phyloP scores from a whole-genome alignment of 2,113 vertebrate genomes.

The Gymnobelideus leadbeateri region DNA sequence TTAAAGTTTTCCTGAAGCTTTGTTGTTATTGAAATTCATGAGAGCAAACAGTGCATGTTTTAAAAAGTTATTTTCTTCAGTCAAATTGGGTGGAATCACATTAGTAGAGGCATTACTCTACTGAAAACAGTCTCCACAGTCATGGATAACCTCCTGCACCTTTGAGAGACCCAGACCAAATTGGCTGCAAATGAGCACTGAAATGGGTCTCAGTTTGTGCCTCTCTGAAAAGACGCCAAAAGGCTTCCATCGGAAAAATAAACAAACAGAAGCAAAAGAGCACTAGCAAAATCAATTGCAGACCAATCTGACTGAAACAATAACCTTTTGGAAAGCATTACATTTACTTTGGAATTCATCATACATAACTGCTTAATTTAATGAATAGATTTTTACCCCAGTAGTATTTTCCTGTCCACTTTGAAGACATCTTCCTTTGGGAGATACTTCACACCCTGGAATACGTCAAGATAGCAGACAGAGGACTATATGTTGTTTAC shows the following conservation, averaged over 20 bases:
- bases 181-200: slow-evolving; percentile 55
- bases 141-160: slow-evolving; percentile 25
- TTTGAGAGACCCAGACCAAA: slow-evolving; percentile 29
- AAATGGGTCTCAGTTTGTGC: background rate
- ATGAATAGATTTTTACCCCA: background rate
- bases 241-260: slow-evolving; percentile 22
- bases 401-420: background rate
- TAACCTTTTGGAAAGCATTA: background rate
- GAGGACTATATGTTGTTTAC: background rate
- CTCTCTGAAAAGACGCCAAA: slow-evolving; percentile 48
- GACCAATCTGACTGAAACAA: background rate
- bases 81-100: slow-evolving; percentile 56
- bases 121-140: slow-evolving; percentile 9
- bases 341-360: background rate
- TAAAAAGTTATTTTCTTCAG: slow-evolving; percentile 48
- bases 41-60: background rate
- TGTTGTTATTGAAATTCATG: slow-evolving; percentile 48
- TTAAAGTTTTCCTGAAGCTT: slow-evolving; percentile 43
- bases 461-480: background rate
- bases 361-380: background rate
- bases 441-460: background rate
- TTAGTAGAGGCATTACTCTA: slow-evolving; percentile 8
- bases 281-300: slow-evolving; percentile 53
- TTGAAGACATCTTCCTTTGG: background rate
- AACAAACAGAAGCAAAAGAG: background rate